phyloP scores from a whole-genome alignment of 2,888 invertebrate genomes.

The Autographa pulchrina region DNA sequence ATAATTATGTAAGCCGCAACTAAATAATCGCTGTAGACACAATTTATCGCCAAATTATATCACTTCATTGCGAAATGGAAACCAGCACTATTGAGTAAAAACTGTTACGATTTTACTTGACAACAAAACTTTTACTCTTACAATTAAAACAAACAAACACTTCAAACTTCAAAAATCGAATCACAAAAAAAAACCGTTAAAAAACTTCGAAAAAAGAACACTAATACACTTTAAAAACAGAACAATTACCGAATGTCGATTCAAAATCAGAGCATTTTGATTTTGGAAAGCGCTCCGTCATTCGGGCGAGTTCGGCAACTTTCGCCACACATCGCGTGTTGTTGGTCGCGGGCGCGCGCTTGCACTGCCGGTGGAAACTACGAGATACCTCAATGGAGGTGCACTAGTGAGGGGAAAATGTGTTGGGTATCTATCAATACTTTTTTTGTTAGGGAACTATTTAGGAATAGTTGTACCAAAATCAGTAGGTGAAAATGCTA shows the following conservation, averaged over 20 bases:
- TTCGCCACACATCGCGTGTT: constrained; percentile 55
- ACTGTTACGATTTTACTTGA: not conserved
- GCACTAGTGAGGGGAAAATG: constrained; percentile 56
- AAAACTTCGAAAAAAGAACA: constrained; percentile 54
- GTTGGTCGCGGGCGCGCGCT: constrained; percentile 46
- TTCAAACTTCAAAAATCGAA: constrained; percentile 10
- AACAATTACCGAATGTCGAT: constrained; percentile 25
- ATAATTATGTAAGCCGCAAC: not conserved
- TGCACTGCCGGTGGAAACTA: constrained; percentile 55
- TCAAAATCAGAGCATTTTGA: constrained; percentile 57
- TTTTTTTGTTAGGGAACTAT: not conserved
- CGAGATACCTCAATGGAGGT: constrained; percentile 59
- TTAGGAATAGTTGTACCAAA: not conserved
- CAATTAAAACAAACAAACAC: no score
- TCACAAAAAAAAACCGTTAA: constrained; percentile 3
- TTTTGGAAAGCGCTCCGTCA: constrained; percentile 60
- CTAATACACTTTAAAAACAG: constrained; percentile 16
- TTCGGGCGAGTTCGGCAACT: constrained; percentile 51
- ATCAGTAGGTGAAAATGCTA: no score
- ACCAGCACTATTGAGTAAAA: constrained; percentile 5
- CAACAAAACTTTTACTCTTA: not conserved
- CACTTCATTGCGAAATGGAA: constrained; percentile 10
- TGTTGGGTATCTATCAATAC: constrained; percentile 24
- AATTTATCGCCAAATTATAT: constrained; percentile 20
- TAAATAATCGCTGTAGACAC: not conserved